Evolutionary conservation across 2,888 invertebrate genomes (phyloP), one percentile per base, ranked within the genome.

Genomic region (Bugula neritina): DNA sequence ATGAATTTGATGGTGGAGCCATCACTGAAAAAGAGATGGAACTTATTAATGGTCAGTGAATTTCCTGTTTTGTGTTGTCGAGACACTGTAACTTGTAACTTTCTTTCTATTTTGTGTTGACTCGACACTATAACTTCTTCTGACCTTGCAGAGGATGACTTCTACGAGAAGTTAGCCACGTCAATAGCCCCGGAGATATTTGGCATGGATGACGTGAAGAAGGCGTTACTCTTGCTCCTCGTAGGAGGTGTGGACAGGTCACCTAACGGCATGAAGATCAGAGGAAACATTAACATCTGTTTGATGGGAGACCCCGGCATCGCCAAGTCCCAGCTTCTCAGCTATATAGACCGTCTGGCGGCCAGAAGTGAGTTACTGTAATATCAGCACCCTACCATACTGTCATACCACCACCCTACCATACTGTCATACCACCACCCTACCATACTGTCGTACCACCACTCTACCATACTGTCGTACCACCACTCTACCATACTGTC

Each of bases 261-360:
- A 69, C 94, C 94, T 0, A 92, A 93, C 77, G 98, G 97, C 74
- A 96, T 98, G 92, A 97, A 95, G 87, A 99, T 99, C 80, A 90
- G 99, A 84, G 90, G 87, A 52, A 86, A 85, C 75, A 95, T 99
- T 76, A 99, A 99, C 85, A 93, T 99, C 76, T 96, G 98, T 80
- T 86, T 99, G 79, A 99, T 99, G 98, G 99, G 99, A 57, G 99
- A 99, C 87, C 99, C 99, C 31, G 99, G 99, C 79, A 99, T 99
- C 72, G 99, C 99, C 72, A 99, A 99, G 87, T 96, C 96, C 0
- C 99, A 99, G 86, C 87, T 99, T 73, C 87, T 99, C 70, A 90
- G 91, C 73, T 99, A 95, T 86, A 95, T 99, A 74, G 92, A 93
- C 82, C 90, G 99, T 54, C 87, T 99, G 73, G 93, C 97, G 1